Percentiles rank a stretch among this genome's conserved stretches.
phyloP scores from a whole-genome alignment of 1,140 invertebrate species.

The Zaprionus nigranus region DNA sequence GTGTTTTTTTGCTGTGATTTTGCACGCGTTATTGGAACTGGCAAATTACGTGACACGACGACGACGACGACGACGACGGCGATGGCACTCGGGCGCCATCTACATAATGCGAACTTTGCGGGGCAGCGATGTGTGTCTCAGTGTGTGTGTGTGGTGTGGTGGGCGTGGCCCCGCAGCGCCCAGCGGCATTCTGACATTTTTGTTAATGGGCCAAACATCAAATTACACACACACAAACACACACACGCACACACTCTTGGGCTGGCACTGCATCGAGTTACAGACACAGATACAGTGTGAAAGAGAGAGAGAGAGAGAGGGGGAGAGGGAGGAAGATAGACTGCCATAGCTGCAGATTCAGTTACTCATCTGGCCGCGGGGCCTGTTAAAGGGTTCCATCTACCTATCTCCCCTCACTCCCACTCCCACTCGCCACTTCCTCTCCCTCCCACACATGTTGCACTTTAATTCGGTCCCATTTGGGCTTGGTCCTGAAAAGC shows the following conservation, averaged over 20 bases:
- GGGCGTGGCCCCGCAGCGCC: too few relatives aligned
- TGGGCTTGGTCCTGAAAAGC: constrained; percentile 40
- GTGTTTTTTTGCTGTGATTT: constrained; percentile 51
- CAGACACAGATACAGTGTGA: constrained; percentile 12
- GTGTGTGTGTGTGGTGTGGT: too few relatives aligned
- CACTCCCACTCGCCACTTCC: not conserved
- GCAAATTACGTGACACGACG: constrained; percentile 73
- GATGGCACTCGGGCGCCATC: constrained; percentile 23
- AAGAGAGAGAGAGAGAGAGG: not conserved
- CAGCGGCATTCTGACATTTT: constrained; percentile 82
- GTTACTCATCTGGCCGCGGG: constrained; percentile 37
- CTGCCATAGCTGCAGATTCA: constrained; percentile 13
- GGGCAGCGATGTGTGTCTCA: too few relatives aligned
- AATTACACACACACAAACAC: constrained; percentile 54
- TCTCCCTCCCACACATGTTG: constrained; percentile 10
- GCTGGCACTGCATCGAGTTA: constrained; percentile 15
- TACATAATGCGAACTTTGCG: constrained; percentile 5
- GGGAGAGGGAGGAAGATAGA: not conserved
- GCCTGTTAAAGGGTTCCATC: constrained; percentile 23
- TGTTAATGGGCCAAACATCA: constrained; percentile 82
- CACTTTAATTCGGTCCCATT: constrained; percentile 46
- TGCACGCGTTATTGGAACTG: constrained; percentile 62
- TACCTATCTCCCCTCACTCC: not conserved
- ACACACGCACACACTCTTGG: not conserved
- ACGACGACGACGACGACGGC: constrained; percentile 17